Percentiles rank a stretch among this genome's conserved stretches.
Evolutionary conservation across 2,888 invertebrate species (phyloP).

Genomic region (Eupeodes latifasciatus): DNA sequence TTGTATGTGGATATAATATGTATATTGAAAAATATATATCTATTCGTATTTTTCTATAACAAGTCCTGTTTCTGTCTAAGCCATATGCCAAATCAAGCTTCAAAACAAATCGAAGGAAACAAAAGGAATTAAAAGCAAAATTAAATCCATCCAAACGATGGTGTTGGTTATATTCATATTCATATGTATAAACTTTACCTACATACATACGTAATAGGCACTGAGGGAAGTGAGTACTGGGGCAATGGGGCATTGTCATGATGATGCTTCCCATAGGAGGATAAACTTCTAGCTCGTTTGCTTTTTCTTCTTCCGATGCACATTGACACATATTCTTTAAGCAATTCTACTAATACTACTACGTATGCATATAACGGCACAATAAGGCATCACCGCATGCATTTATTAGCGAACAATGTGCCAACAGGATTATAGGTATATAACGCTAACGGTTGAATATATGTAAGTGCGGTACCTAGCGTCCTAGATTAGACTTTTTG

Average conservation of each 20-base stretch:
- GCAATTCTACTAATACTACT: neutral
- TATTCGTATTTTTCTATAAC: neutral
- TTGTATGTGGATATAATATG: neutral
- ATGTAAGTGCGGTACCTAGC: slow-evolving; percentile 1
- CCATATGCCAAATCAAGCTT: slow-evolving; percentile 26
- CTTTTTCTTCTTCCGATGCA: slow-evolving; percentile 44
- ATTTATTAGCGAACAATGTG: slow-evolving; percentile 66
- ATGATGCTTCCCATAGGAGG: slow-evolving; percentile 47
- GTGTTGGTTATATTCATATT: slow-evolving; percentile 9
- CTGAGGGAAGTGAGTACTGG: slow-evolving; percentile 34
- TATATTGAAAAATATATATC: no score
- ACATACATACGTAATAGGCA: no score
- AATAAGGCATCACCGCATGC: slow-evolving; percentile 33
- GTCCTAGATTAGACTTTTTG: slow-evolving; percentile 36
- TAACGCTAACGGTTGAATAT: slow-evolving; percentile 21
- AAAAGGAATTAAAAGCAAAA: slow-evolving; percentile 54
- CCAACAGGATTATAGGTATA: slow-evolving; percentile 20
- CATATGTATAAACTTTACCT: neutral
- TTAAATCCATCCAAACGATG: slow-evolving; percentile 13
- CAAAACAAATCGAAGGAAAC: slow-evolving; percentile 23
- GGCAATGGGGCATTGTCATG: slow-evolving; percentile 68
- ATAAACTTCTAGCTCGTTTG: slow-evolving; percentile 10
- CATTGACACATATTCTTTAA: slow-evolving; percentile 69
- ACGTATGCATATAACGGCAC: no score
- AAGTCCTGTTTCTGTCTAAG: neutral